phyloP scores from a whole-genome alignment of 2,888 invertebrate species.

The Augochlorella aurata region DNA sequence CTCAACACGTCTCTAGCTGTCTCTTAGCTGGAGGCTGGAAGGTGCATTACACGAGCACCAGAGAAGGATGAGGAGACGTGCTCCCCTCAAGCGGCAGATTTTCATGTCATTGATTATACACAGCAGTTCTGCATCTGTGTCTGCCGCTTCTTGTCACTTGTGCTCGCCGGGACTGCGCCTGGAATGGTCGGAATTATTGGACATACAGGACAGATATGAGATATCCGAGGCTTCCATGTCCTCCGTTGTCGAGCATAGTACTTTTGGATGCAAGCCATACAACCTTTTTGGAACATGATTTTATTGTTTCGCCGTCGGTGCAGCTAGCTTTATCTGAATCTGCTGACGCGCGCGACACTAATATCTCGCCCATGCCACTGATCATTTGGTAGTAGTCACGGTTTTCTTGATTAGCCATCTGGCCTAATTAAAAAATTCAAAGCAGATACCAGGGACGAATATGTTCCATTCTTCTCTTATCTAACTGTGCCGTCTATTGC shows the following conservation, averaged over 20 bases:
- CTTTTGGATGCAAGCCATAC: conserved; percentile 10
- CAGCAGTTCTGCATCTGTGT: conserved; percentile 4
- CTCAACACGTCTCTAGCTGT: conserved; percentile 15
- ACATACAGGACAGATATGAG: conserved; percentile 9
- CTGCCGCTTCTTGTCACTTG: conserved; percentile 7
- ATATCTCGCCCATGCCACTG: background rate
- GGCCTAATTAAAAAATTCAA: background rate
- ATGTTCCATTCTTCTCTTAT: background rate
- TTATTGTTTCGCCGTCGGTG: background rate
- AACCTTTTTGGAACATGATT: conserved; percentile 9
- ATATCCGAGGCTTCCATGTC: conserved; percentile 3
- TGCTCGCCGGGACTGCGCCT: background rate
- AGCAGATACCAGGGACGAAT: background rate
- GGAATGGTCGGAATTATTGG: conserved; percentile 5
- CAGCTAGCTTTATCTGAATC: conserved; percentile 3
- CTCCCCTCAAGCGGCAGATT: conserved; percentile 20
- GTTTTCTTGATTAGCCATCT: background rate
- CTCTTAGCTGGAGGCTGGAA: conserved; percentile 17
- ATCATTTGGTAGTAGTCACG: conserved; percentile 4
- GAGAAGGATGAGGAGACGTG: conserved; percentile 6
- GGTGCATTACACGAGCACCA: background rate
- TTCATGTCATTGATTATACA: conserved; percentile 19
- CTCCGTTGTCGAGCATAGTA: background rate
- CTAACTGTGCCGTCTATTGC: background rate
- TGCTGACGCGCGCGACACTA: conserved; percentile 1